Conservation (phyloP, 2,113 vertebrate species). For the Psilopogon haemacephalus region DNA sequence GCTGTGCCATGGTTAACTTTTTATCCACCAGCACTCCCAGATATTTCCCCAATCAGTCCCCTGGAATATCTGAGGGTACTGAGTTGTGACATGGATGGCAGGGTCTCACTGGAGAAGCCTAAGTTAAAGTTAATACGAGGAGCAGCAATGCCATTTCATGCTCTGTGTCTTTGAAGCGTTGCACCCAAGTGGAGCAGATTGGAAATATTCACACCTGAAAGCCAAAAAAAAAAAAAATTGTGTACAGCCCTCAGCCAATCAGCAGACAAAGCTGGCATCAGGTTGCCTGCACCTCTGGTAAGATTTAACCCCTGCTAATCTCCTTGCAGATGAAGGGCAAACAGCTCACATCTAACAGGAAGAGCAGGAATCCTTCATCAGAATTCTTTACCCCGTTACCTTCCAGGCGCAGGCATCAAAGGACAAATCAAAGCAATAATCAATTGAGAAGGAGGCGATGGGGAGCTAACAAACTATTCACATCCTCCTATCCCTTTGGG, state of each 20-base stretch:
- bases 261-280: not conserved
- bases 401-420: not conserved
- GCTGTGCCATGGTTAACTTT: no score
- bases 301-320: not conserved
- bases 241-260: not conserved
- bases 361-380: not conserved
- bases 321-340: not conserved
- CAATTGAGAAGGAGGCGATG: conserved; percentile 41
- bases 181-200: not conserved
- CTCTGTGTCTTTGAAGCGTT: not conserved
- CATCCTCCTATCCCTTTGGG: conserved; percentile 27
- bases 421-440: conserved; percentile 13
- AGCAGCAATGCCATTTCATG: not conserved
- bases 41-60: not conserved
- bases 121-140: not conserved
- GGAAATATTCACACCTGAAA: not conserved
- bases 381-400: conserved; percentile 20
- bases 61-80: not conserved
- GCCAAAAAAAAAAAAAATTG: not conserved
- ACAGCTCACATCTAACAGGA: not conserved
- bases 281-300: not conserved
- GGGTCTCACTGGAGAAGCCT: not conserved
- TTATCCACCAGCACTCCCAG: no score
- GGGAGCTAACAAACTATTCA: conserved; percentile 16
- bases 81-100: not conserved